phyloP scores from a whole-genome alignment of 2,888 invertebrate genomes.

The Cyrtodaria siliqua region DNA sequence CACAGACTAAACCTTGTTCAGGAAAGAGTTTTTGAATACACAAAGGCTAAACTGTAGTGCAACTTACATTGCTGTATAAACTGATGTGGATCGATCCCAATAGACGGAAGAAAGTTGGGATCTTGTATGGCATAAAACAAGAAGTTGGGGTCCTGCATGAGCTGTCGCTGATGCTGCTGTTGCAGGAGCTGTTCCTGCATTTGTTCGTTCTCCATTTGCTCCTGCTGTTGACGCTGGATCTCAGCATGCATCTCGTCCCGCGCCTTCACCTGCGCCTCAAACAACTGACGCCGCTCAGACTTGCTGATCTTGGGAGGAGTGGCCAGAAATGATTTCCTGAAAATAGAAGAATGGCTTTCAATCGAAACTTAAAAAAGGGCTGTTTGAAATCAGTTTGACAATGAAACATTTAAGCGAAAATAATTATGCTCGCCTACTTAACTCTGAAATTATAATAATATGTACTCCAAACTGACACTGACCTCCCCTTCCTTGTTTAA shows the following conservation, averaged over 20 bases:
- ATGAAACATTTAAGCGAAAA: too few species aligned
- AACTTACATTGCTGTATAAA: conserved; percentile 58
- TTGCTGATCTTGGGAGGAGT: conserved; percentile 87
- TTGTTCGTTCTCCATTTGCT: conserved; percentile 64
- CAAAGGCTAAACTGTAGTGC: too few species aligned
- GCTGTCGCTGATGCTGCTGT: conserved; percentile 62
- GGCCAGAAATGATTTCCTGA: conserved; percentile 35
- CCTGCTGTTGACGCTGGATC: conserved; percentile 65
- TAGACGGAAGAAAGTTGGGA: conserved; percentile 59
- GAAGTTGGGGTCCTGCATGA: conserved; percentile 61
- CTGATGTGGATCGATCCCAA: conserved; percentile 59
- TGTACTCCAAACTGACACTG: too few species aligned
- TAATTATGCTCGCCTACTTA: too few species aligned
- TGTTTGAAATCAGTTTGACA: too few species aligned
- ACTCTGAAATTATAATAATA: too few species aligned
- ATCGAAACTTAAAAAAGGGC: too few species aligned
- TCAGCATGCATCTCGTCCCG: conserved; percentile 81
- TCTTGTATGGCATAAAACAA: conserved; percentile 59
- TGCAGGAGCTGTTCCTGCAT: conserved; percentile 45
- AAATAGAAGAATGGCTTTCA: too few species aligned
- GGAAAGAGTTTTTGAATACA: too few species aligned
- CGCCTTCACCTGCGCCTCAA: conserved; percentile 92
- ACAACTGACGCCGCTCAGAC: conserved; percentile 92
- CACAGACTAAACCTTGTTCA: too few species aligned
- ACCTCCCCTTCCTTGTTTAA: too few species aligned